Evolutionary conservation across 2,113 vertebrate genomes (phyloP), one percentile per base, ranked within the genome.

Genomic region (Amblyornis subalaris): DNA sequence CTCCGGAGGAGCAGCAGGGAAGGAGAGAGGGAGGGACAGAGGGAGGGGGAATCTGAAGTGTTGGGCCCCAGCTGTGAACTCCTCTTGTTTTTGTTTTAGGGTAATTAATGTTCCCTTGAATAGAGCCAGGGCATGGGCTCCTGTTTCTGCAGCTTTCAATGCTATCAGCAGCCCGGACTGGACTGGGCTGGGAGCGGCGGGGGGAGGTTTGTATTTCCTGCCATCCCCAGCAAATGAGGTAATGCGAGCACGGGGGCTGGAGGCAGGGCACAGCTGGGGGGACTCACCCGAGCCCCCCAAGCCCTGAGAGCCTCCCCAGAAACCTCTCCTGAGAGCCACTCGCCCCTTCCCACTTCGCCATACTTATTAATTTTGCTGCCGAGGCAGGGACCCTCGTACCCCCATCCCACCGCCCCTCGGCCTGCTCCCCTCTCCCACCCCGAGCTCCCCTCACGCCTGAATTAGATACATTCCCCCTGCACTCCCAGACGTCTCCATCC

Each of bases 401-500:
- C 62, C 33, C 45, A 60, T 20, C 86, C 78, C 42, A 15, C 15
- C 14, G 11, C 90, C 90, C 66, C 86, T 66, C 22, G 47, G 72
- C 69, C 69, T 13, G 61, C 86, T 91, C 84, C 60, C 58, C 64
- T 74, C 94, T 95, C 86, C 90, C 81, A 44, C 40, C 72, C 78
- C 31, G 4, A 44, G 58, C 89, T 96, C 76, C 91, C 90, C 71
- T 51, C 8, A 6, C 5, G 93, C 71, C 91, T 88, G 96, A 93
- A 94, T 97, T 94, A 96, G 97, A 97, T 92, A 94, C 87, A 94
- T 97, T 96, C 96, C 93, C 86, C 73, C 90, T 67, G 85, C 55
- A 48, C 97, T 97, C 96, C 96, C 97, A 98, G 97, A 97, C 97
- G 93, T 96, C 97, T 97, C 97, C 97, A 97, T 97, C 96, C 97